phyloP scores from a whole-genome alignment of 1,140 invertebrate genomes.

The Drosophila lowei region DNA sequence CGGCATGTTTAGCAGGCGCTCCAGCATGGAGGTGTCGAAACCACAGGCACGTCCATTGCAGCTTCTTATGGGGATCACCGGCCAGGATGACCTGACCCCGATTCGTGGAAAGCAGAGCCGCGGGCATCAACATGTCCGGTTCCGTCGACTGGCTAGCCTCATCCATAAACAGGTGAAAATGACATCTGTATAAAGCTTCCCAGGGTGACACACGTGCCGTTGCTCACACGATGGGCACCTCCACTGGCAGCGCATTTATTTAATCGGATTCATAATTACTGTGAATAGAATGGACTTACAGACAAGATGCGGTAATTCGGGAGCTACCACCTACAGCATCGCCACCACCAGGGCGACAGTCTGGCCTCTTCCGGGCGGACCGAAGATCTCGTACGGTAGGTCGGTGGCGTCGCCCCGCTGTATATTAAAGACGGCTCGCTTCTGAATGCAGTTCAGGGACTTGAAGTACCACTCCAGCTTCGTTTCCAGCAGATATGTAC shows the following conservation, averaged over 20 bases:
- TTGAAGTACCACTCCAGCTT: too few species aligned
- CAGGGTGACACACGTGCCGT: constrained; percentile 91
- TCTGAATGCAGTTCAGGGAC: too few species aligned
- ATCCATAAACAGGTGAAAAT: constrained; percentile 93
- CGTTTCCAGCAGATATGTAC: too few species aligned
- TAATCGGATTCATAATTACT: too few species aligned
- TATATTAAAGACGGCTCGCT: too few species aligned
- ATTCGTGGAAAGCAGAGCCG: constrained; percentile 84
- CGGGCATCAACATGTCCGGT: constrained; percentile 92
- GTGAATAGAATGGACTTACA: too few species aligned
- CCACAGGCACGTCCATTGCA: constrained; percentile 86
- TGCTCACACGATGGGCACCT: constrained; percentile 89
- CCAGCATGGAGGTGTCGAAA: constrained; percentile 87
- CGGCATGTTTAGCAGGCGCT: constrained; percentile 86
- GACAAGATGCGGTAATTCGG: too few species aligned
- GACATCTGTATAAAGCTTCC: constrained; percentile 88
- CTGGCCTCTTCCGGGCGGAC: too few species aligned
- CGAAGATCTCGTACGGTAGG: too few species aligned
- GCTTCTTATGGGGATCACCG: constrained; percentile 93
- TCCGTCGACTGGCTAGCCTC: constrained; percentile 96
- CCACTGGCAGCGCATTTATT: constrained; percentile 84
- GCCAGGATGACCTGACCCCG: constrained; percentile 90
- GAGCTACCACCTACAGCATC: too few species aligned
- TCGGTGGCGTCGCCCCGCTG: too few species aligned
- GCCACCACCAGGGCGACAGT: too few species aligned